Evolutionary conservation across 2,888 invertebrate species (phyloP).

Genomic region (Gymnocheta viridis): DNA sequence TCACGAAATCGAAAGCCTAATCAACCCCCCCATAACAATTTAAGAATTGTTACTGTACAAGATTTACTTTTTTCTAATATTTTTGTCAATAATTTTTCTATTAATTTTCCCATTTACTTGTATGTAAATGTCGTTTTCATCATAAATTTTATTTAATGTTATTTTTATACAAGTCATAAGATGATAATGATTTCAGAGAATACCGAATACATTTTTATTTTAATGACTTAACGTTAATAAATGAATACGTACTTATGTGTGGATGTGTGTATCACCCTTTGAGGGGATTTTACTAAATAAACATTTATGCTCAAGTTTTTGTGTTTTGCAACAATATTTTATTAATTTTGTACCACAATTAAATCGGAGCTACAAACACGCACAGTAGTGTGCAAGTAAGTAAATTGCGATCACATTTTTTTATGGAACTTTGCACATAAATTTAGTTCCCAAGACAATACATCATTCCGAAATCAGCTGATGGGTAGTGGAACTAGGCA

Average conservation of each 20-base stretch:
- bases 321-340: background rate
- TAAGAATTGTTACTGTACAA: background rate
- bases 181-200: constrained; percentile 16
- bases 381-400: background rate
- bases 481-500: too few relatives aligned
- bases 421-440: too few relatives aligned
- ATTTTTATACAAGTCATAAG: constrained; percentile 24
- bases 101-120: constrained; percentile 4
- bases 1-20: too few relatives aligned
- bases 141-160: constrained; percentile 20
- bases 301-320: background rate
- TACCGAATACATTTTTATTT: constrained; percentile 8
- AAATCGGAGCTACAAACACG: background rate
- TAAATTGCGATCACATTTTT: too few relatives aligned
- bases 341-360: constrained; percentile 15
- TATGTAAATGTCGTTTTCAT: constrained; percentile 7
- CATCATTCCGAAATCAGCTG: too few relatives aligned
- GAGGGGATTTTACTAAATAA: background rate
- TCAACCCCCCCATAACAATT: too few relatives aligned
- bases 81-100: background rate
- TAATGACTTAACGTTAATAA: background rate
- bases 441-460: too few relatives aligned
- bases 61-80: background rate
- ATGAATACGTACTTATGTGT: too few relatives aligned
- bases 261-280: too few relatives aligned